Evolutionary conservation across 2,888 invertebrate genomes (phyloP).

Genomic region (Hirtodrosophila trivittata): DNA sequence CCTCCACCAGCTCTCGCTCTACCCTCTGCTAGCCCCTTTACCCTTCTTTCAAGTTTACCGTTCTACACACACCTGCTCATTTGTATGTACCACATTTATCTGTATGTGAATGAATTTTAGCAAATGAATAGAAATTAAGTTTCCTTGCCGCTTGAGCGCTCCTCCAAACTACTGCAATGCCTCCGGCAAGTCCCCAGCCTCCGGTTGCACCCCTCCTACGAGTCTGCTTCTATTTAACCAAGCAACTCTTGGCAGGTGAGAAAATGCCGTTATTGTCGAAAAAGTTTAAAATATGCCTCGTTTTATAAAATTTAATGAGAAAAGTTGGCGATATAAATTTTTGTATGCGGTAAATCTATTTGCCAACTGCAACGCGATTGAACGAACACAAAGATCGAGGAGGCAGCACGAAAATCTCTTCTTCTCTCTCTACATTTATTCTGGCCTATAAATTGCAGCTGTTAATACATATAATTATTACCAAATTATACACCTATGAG

Average conservation of each 20-base stretch:
- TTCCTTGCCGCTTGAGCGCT: constrained; percentile 75
- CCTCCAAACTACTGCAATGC: constrained; percentile 69
- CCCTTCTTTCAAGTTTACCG: no score
- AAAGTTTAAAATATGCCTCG: constrained; percentile 78
- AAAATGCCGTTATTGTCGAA: constrained; percentile 76
- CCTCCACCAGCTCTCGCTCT: not conserved
- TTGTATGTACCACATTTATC: constrained; percentile 26
- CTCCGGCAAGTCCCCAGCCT: constrained; percentile 18
- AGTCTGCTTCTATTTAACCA: not conserved
- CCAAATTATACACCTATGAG: no score
- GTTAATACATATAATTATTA: no score
- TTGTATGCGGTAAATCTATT: constrained; percentile 77
- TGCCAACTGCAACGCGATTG: constrained; percentile 48
- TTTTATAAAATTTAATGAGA: constrained; percentile 80
- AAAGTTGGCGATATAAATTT: constrained; percentile 78
- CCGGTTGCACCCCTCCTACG: not conserved
- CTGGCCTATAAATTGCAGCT: no score
- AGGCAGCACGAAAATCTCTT: no score
- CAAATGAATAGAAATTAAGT: constrained; percentile 79
- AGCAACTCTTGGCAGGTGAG: constrained; percentile 62
- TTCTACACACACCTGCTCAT: constrained; percentile 27
- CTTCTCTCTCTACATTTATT: no score
- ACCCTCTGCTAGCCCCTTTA: constrained; percentile 3
- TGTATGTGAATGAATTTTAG: constrained; percentile 69
- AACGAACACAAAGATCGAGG: not conserved